Evolutionary conservation across 92 coral and sea anemone genomes (phyloP), one percentile per base, ranked within the genome.

Genomic region (Porites rus): DNA sequence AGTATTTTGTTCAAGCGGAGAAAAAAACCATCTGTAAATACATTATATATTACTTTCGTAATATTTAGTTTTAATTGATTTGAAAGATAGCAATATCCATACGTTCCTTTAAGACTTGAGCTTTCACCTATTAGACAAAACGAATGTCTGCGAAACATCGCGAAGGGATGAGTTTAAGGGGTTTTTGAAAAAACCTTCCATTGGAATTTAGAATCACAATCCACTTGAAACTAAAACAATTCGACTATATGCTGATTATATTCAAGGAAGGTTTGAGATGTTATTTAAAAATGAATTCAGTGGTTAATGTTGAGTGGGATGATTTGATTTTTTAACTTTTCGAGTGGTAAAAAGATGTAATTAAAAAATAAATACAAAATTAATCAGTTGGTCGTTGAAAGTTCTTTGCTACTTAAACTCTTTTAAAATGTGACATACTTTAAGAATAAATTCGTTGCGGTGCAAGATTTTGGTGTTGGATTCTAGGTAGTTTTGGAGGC

Each of bases 251-350:
- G 66, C 54, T 69, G 54, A 12, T 21, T 8, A 54, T 21, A 12
- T 18, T 43, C 69, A 56, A 46, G 14, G 52, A 18, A 20, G 21
- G 24, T 59, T 10, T 25, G 59, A 16, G 12, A 14, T 19, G 22
- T 59, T 31, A 12, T 11, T 17, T 81, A 58, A 81, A 70, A 70
- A 71, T 69, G 12, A 59, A 81, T 81, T 31, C 14, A 70, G 86
- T 58, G 77, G 69, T n/a, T 2, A 22, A 51, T 51, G 10, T 25
- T 80, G 85, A 80, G 53, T 69, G 66, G 60, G 76, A n/a, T n/a
- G 31, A 4, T 24, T 54, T 65, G 62, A 18, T 79, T 53, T 24
- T 43, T 56, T 58, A 21, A 13, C 56, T 18, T 38, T 2, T 38
- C 46, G 11, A 9, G 1, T 51, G 10, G 5, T 67, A 12, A 53